phyloP scores from a whole-genome alignment of 2,113 vertebrate genomes.

The Erythrolamprus reginae region DNA sequence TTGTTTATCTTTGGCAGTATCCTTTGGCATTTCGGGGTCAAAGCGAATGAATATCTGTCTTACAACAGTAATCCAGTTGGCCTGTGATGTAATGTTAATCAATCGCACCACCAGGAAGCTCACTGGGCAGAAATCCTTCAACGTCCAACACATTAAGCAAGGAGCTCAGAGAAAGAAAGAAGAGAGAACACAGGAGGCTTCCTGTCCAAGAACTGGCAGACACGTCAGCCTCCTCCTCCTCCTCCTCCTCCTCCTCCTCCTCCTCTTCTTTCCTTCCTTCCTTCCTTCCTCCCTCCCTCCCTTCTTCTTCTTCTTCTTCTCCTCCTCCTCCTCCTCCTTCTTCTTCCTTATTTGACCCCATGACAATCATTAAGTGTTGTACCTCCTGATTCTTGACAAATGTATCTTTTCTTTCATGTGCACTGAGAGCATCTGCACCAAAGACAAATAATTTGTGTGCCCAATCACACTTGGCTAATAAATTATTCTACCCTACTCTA shows the following conservation, averaged over 20 bases:
- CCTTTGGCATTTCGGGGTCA: neutral
- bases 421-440: too few relatives aligned
- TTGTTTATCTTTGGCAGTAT: neutral
- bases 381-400: too few relatives aligned
- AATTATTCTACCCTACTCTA: rapidly evolving
- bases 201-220: neutral
- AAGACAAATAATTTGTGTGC: too few relatives aligned
- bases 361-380: too few relatives aligned
- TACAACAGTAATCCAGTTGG: conserved; percentile 2
- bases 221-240: neutral
- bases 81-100: conserved; percentile 10
- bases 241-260: neutral
- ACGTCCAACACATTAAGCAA: neutral
- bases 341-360: too few relatives aligned
- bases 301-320: rapidly evolving
- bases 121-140: neutral
- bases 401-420: too few relatives aligned
- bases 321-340: rapidly evolving
- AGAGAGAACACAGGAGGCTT: neutral
- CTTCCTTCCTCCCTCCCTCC: rapidly evolving
- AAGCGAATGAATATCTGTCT: conserved; percentile 7
- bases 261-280: neutral
- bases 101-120: conserved; percentile 2
- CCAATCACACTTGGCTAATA: too few relatives aligned
- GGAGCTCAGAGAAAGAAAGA: neutral